phyloP scores from a whole-genome alignment of 30 jellyfish, hydroid and myxozoan genomes.

The Chrysaora quinquecirrha region DNA sequence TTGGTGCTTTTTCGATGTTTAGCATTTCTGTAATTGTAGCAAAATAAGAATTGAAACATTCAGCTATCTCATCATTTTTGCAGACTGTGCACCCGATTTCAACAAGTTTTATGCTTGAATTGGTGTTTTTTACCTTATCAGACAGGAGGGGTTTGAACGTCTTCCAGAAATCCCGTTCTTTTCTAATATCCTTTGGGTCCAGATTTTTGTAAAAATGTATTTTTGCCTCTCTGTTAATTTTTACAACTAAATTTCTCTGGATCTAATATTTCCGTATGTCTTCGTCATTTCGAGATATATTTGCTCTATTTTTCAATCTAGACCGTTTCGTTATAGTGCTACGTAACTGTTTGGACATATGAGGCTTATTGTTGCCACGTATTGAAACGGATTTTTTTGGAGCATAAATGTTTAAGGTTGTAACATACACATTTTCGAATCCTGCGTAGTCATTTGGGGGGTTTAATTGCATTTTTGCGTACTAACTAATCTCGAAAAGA shows the following conservation, averaged over 20 bases:
- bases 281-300: conserved; percentile 13
- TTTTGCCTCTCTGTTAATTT: conserved; percentile 20
- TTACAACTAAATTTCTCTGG: conserved; percentile 45
- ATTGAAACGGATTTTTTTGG: conserved; percentile 17
- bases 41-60: conserved; percentile 26
- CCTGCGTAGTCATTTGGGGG: conserved; percentile 7
- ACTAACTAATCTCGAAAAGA: conserved; percentile 8
- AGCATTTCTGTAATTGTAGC: conserved; percentile 17
- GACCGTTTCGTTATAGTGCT: conserved; percentile 19
- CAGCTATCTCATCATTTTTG: conserved; percentile 15
- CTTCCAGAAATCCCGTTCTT: conserved; percentile 12
- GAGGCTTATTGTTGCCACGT: conserved; percentile 26
- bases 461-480: not conserved
- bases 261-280: conserved; percentile 7
- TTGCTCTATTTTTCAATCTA: conserved; percentile 20
- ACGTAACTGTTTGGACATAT: conserved; percentile 23
- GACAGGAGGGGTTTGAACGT: conserved; percentile 12
- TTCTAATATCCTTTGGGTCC: conserved; percentile 10
- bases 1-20: conserved; percentile 10
- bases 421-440: conserved; percentile 6
- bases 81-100: conserved; percentile 9
- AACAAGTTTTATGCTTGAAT: not conserved
- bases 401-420: conserved; percentile 16
- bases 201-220: conserved; percentile 19
- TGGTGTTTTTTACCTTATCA: not conserved